Evolutionary conservation across 1,140 invertebrate species (phyloP), one percentile per base, ranked within the genome.

Genomic region (Zaprionus ghesquierei): DNA sequence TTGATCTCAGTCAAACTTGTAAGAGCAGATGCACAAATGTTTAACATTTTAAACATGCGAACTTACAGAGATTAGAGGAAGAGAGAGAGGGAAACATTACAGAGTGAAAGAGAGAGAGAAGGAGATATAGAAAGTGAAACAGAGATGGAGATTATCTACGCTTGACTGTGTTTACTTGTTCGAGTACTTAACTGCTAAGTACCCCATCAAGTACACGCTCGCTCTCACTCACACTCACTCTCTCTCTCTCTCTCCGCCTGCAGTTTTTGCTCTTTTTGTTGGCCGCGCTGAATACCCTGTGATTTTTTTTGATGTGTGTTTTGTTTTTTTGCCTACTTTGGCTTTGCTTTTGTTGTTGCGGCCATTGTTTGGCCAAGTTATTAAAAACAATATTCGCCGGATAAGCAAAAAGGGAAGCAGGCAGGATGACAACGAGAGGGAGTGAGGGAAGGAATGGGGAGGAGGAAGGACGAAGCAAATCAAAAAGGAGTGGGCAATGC

Each of bases 381-480:
- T 89, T 89, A 89, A 89, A 89, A 84, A 89, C 73, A 89, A 89
- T 89, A 89, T 89, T 89, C 62, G 84, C 70, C 69, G 80, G 85
- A 68, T 84, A 77, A 89, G 76, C 79, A 78, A 68, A 46, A 54
- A 49, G 62, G 56, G 50, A 44, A 27, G 18, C 13, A 56, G 38
- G 8, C 1, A 35, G 18, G 23, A 22, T 46, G 33, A 27, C 9
- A 35, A 20, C 35, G 51, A 27, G 27, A 29, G 20, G 13, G 22
- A 58, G 35, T 18, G n/a, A 9, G 20, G 8, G 10, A n/a, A n/a
- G n/a, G n/a, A n/a, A n/a, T n/a, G n/a, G n/a, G n/a, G n/a, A n/a
- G n/a, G n/a, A n/a, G n/a, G n/a, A n/a, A n/a, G n/a, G n/a, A n/a
- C n/a, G n/a, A n/a, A 38, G 33, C 13, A 8, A 1, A 22, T n/a